Percentiles rank a stretch among this genome's conserved stretches.
Conservation (phyloP, 2,113 vertebrate species). For the Spea multiplicata region DNA sequence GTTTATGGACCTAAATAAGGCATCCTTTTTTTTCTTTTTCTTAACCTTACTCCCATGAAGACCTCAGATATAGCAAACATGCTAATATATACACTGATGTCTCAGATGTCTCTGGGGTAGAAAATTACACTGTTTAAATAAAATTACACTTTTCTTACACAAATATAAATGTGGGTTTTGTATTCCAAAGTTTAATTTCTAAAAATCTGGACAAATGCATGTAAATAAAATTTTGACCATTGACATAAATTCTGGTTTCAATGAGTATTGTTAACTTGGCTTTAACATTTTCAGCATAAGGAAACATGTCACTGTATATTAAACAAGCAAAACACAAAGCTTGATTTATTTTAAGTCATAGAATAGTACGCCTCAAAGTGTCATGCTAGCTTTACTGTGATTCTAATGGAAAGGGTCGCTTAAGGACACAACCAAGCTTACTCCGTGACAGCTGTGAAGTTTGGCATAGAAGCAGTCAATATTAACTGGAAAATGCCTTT, state of each 20-base stretch:
- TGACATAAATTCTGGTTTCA: not conserved
- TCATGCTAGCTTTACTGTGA: not conserved
- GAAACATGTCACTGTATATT: too few species aligned
- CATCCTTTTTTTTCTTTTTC: too few species aligned
- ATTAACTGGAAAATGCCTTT: not conserved
- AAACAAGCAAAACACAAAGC: not conserved
- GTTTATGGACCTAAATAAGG: too few species aligned
- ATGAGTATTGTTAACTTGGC: not conserved
- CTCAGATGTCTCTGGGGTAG: too few species aligned
- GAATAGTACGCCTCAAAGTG: not conserved
- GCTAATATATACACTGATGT: too few species aligned
- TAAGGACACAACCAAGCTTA: constrained; percentile 5
- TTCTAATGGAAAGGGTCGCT: not conserved
- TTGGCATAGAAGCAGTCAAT: not conserved
- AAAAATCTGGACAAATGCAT: not conserved
- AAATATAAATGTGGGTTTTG: too few species aligned
- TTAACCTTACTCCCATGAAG: too few species aligned
- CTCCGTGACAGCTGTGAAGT: not conserved
- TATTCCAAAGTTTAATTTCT: too few species aligned
- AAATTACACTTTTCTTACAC: too few species aligned
- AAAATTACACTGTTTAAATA: too few species aligned
- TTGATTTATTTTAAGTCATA: not conserved
- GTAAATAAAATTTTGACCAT: not conserved
- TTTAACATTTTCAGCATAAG: not conserved
- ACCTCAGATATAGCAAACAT: too few species aligned